Evolutionary conservation across 2,888 invertebrate species (phyloP), one percentile per base, ranked within the genome.

Genomic region (Mythimna pallens): DNA sequence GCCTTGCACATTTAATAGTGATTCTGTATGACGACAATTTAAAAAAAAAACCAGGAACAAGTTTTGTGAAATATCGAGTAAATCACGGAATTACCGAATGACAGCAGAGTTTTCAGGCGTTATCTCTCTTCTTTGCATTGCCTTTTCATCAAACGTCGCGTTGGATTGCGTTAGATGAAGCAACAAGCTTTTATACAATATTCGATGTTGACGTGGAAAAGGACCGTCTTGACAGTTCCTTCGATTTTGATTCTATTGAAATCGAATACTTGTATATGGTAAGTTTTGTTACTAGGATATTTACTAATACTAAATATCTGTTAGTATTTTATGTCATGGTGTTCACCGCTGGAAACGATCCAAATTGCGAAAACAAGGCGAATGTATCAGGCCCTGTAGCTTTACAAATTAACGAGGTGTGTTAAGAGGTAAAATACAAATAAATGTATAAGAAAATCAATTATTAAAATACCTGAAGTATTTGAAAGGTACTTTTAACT

Each of bases 311-410:
- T n/a, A n/a, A 34, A 69, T 40, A 70, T 55, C 40, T 47, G n/a
- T 65, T 40, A n/a, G 14, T 54, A 65, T 64, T 58, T 66, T 22
- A 82, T 76, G 73, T 79, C 67, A 84, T 82, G 73, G 75, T 89
- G 88, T 90, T 89, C 88, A 85, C 79, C 77, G 89, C 93, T 94
- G 94, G 94, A 94, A 92, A 88, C 65, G 88, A 81, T 93, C 94
- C 94, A 94, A 94, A 92, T 91, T 85, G 86, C 90, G 85, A 86
- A 86, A 86, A 86, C 84, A 87, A 85, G 87, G 88, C 73, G 87
- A 88, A 88, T 91, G 89, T 93, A 92, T 89, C 86, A 90, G 88
- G 84, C 88, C 90, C 89, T 90, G 89, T 81, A 78, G 73, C 90
- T 74, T 90, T 89, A 88, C 88, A 89, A 93, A 93, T 93, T 93